A percentile compares a stretch with the other conserved stretches of the same genome.
phyloP scores from a whole-genome alignment of 2,113 vertebrate genomes.

The Pao palembangensis region DNA sequence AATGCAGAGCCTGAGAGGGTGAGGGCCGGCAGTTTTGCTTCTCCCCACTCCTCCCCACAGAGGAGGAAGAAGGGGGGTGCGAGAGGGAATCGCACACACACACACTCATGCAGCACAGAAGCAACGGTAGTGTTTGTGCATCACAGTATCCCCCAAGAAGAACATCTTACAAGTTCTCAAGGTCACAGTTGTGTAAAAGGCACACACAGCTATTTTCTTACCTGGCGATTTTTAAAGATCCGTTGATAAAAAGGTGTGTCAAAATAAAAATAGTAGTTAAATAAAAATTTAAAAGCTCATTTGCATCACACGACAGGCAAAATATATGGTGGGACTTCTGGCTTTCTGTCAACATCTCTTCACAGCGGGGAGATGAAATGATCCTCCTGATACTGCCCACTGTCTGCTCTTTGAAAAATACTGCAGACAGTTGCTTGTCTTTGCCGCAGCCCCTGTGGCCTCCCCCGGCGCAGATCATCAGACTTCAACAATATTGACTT shows the following conservation, averaged over 20 bases:
- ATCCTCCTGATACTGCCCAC: conserved; percentile 45
- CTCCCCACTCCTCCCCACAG: conserved; percentile 35
- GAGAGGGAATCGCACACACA: conserved; percentile 15
- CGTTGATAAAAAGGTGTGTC: conserved; percentile 32
- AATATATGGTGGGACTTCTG: conserved; percentile 20
- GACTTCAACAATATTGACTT: conserved; percentile 74
- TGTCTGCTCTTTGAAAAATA: conserved; percentile 48
- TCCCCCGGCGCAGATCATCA: conserved; percentile 60
- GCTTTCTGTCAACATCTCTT: conserved; percentile 42
- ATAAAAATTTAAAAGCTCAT: not conserved
- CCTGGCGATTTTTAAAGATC: conserved; percentile 9
- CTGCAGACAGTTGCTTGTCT: conserved; percentile 61
- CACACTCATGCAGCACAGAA: conserved; percentile 15
- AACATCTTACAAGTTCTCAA: conserved; percentile 32
- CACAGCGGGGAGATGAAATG: conserved; percentile 28
- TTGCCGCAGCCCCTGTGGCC: conserved; percentile 33
- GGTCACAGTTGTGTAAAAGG: conserved; percentile 36
- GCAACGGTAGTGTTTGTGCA: conserved; percentile 48
- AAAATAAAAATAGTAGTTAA: no score
- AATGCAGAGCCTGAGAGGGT: conserved; percentile 59
- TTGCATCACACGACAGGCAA: conserved; percentile 42
- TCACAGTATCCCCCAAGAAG: conserved; percentile 43
- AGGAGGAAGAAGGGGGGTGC: conserved; percentile 26
- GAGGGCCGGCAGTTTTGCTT: conserved; percentile 31
- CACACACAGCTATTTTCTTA: not conserved